Evolutionary conservation across 1,140 invertebrate genomes (phyloP).

Genomic region (Diabrotica undecimpunctata): DNA sequence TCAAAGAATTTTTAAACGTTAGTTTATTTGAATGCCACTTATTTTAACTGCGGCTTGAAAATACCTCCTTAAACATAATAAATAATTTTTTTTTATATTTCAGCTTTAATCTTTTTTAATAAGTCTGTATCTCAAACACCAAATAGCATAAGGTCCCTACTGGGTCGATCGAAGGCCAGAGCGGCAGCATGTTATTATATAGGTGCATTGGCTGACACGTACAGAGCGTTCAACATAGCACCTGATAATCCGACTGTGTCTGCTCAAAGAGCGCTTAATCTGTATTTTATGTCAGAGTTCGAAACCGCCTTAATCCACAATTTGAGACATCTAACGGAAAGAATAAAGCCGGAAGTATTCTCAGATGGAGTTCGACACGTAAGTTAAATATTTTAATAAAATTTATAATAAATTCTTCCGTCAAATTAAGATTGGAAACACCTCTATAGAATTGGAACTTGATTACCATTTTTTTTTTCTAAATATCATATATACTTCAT

Average conservation of each 20-base stretch:
- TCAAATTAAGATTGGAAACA: too few relatives aligned
- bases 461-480: too few relatives aligned
- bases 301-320: conserved; percentile 55
- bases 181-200: conserved; percentile 51
- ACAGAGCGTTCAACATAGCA: conserved; percentile 49
- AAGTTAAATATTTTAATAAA: background rate
- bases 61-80: too few relatives aligned
- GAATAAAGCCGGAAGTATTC: conserved; percentile 54
- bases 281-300: conserved; percentile 55
- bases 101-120: conserved; percentile 46
- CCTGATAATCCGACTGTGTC: conserved; percentile 49
- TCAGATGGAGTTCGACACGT: conserved; percentile 49
- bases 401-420: too few relatives aligned
- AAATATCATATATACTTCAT: too few relatives aligned
- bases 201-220: conserved; percentile 52
- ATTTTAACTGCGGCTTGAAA: too few relatives aligned
- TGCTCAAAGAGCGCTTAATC: conserved; percentile 52
- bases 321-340: conserved; percentile 44
- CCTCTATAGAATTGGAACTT: too few relatives aligned
- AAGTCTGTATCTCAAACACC: conserved; percentile 49
- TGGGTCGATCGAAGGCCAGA: conserved; percentile 43
- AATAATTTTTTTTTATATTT: background rate
- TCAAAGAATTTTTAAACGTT: too few relatives aligned
- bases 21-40: too few relatives aligned
- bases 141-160: conserved; percentile 50